These are phyloP conservation scores for Brachyhypopomus gauderio DNA, from an alignment of 2,113 vertebrate species.

Conservation along the genomic window DNA sequence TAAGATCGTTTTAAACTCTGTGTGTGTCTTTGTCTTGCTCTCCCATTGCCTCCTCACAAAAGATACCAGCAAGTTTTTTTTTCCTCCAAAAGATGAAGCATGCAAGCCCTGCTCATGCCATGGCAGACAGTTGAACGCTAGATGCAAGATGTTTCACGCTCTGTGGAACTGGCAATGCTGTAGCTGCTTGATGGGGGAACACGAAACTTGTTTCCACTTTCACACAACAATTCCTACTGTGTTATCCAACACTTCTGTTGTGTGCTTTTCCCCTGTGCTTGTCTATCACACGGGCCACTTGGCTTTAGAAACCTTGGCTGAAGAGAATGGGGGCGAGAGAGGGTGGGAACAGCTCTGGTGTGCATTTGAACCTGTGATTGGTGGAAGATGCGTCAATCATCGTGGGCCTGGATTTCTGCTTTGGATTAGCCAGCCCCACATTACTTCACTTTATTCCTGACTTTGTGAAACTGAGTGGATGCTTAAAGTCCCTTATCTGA, in stretches of 20 bases:
- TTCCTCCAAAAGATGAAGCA: conserved; percentile 60
- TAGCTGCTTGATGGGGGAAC: neutral
- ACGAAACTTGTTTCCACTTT: conserved; percentile 32
- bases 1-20: neutral
- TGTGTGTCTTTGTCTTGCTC: conserved; percentile 1
- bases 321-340: neutral
- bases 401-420: neutral
- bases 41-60: conserved; percentile 31
- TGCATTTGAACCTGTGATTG: neutral
- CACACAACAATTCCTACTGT: conserved; percentile 18
- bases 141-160: neutral
- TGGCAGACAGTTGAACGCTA: conserved; percentile 39
- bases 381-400: neutral
- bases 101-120: conserved; percentile 31
- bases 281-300: neutral
- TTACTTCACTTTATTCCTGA: neutral
- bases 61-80: conserved; percentile 61
- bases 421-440: neutral
- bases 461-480: too few species aligned
- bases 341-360: neutral
- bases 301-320: neutral
- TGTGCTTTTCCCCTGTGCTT: conserved; percentile 18
- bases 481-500: neutral
- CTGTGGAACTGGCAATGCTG: neutral
- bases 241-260: conserved; percentile 30